A percentile compares a stretch with the other conserved stretches of the same genome.
phyloP scores from a whole-genome alignment of 1,140 invertebrate species.

The Leptinotarsa lineolata region DNA sequence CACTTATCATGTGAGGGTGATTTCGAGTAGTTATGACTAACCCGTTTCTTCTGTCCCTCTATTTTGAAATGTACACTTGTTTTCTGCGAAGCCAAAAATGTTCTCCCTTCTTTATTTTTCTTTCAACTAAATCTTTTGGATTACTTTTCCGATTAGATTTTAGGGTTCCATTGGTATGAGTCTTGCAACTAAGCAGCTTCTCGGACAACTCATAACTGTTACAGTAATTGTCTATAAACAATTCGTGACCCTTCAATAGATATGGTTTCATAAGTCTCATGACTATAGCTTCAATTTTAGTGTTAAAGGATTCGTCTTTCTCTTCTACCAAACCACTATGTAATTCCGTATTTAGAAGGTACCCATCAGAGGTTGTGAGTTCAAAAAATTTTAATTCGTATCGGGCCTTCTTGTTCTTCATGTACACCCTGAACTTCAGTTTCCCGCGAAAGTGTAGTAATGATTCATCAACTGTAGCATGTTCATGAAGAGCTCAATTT shows the following conservation, averaged over 20 bases:
- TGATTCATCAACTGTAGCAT: conserved; percentile 9
- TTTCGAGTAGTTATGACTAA: conserved; percentile 40
- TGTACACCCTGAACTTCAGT: conserved; percentile 3
- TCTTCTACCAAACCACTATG: conserved; percentile 2
- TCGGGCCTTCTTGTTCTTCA: background rate
- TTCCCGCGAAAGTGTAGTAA: background rate
- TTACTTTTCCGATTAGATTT: conserved; percentile 41
- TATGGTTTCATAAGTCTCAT: conserved; percentile 33
- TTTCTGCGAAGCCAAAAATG: conserved; percentile 14
- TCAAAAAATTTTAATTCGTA: background rate
- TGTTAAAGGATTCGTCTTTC: background rate
- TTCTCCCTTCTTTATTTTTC: conserved; percentile 44
- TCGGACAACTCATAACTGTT: conserved; percentile 50
- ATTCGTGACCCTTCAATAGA: conserved; percentile 46
- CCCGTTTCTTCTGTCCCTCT: conserved; percentile 50
- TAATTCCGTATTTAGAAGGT: conserved; percentile 8
- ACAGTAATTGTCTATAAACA: conserved; percentile 56
- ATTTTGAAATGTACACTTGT: conserved; percentile 43
- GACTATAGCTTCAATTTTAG: conserved; percentile 20
- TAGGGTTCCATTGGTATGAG: conserved; percentile 49
- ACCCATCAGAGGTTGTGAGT: conserved; percentile 12
- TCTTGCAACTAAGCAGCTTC: conserved; percentile 47
- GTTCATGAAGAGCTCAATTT: background rate
- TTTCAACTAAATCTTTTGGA: conserved; percentile 41
- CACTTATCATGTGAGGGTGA: conserved; percentile 27